Conservation (phyloP, 2,113 vertebrate species). For the Otolemur garnettii region DNA sequence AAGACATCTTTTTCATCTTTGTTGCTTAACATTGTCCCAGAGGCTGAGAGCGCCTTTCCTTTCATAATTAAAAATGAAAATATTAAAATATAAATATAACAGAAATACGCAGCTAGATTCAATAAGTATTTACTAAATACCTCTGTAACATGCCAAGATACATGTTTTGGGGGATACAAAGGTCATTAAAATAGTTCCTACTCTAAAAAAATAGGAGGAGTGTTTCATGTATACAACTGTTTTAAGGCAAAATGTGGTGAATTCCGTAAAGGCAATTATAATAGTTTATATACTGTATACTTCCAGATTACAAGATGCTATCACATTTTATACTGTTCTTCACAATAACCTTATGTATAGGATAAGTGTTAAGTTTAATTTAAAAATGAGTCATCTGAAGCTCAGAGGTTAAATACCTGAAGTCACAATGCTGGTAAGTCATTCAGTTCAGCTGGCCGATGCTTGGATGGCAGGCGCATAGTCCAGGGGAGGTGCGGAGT, state of each 20-base stretch:
- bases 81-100: background rate
- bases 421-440: background rate
- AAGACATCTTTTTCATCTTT: slow-evolving; percentile 13
- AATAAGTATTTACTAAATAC: slow-evolving; percentile 34
- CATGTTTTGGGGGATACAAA: background rate
- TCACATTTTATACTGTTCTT: background rate
- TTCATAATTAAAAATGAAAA: slow-evolving; percentile 56
- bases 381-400: background rate
- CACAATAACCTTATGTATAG: background rate
- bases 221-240: background rate
- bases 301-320: background rate
- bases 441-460: background rate
- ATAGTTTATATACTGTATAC: background rate
- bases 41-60: slow-evolving; percentile 18
- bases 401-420: slow-evolving; percentile 15
- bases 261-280: background rate
- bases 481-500: background rate
- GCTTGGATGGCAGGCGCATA: background rate
- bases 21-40: background rate
- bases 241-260: slow-evolving; percentile 14
- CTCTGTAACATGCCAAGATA: slow-evolving; percentile 8
- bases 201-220: background rate
- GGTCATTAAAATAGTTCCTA: slow-evolving; percentile 23
- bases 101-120: slow-evolving; percentile 44
- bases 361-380: background rate